These are phyloP conservation scores for Coenonympha arcania DNA, from an alignment of 2,888 invertebrate species.

Conservation along the genomic window DNA sequence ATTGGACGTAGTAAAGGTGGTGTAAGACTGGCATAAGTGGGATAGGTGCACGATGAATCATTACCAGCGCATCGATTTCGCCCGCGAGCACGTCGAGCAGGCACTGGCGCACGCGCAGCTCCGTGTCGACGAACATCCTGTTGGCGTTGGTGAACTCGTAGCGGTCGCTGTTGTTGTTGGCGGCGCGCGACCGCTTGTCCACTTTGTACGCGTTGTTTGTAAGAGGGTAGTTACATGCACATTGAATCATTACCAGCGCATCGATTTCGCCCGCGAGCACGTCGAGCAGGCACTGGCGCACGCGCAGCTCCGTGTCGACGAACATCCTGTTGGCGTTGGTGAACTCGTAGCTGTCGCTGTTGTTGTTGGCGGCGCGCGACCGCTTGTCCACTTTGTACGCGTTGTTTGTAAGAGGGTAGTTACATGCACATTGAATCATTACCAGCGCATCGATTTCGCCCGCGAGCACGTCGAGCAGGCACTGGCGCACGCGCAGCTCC, in stretches of 20 bases:
- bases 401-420: no score
- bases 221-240: no score
- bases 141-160: conserved; percentile 86
- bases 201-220: conserved; percentile 83
- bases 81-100: conserved; percentile 77
- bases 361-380: conserved; percentile 65
- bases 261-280: conserved; percentile 79
- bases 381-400: conserved; percentile 82
- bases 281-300: conserved; percentile 79
- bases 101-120: conserved; percentile 77
- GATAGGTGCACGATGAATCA: no score
- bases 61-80: conserved; percentile 75
- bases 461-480: conserved; percentile 78
- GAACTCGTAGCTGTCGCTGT: conserved; percentile 79
- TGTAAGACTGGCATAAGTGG: no score
- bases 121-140: conserved; percentile 80
- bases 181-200: conserved; percentile 76
- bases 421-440: no score
- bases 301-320: conserved; percentile 73
- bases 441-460: conserved; percentile 76
- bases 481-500: conserved; percentile 75
- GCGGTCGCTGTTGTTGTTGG: conserved; percentile 72
- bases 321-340: conserved; percentile 85
- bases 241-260: conserved; percentile 57
- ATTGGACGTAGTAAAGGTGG: no score